Evolutionary conservation across 2,888 invertebrate species (phyloP).

Genomic region (Lycia hirtaria): DNA sequence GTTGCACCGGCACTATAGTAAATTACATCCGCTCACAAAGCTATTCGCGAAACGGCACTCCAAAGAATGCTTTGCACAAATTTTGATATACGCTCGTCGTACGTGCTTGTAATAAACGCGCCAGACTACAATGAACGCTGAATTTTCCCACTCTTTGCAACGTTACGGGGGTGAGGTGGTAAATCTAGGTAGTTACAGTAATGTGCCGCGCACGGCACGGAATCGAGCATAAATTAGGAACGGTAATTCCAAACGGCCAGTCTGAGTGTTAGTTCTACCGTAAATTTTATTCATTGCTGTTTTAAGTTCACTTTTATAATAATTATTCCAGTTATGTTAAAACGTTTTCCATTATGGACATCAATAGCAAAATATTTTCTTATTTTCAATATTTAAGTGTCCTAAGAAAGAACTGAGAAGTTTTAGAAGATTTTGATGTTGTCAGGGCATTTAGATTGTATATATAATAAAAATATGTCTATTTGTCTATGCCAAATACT

Average conservation of each 20-base stretch:
- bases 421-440: too few relatives aligned
- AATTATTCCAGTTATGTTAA: constrained; percentile 6
- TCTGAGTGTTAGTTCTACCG: constrained; percentile 39
- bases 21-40: constrained; percentile 50
- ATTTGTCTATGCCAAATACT: too few relatives aligned
- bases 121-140: constrained; percentile 35
- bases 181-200: constrained; percentile 33
- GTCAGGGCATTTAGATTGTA: too few relatives aligned
- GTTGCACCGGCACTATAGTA: constrained; percentile 44
- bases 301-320: constrained; percentile 30
- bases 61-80: constrained; percentile 49
- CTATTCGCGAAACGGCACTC: constrained; percentile 46
- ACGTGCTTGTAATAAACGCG: constrained; percentile 42
- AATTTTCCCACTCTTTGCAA: constrained; percentile 43
- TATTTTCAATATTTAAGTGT: too few relatives aligned
- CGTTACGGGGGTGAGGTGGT: constrained; percentile 32
- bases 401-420: too few relatives aligned
- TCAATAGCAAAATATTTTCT: too few relatives aligned
- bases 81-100: constrained; percentile 48
- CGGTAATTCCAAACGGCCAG: constrained; percentile 40
- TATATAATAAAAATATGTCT: too few relatives aligned
- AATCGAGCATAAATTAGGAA: constrained; percentile 42
- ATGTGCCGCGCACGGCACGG: constrained; percentile 20
- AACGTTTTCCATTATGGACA: too few relatives aligned
- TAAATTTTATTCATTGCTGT: constrained; percentile 43